Evolutionary conservation across 2,797 vertebrate genomes (phyloP).

Genomic region (Coluber constrictor): DNA sequence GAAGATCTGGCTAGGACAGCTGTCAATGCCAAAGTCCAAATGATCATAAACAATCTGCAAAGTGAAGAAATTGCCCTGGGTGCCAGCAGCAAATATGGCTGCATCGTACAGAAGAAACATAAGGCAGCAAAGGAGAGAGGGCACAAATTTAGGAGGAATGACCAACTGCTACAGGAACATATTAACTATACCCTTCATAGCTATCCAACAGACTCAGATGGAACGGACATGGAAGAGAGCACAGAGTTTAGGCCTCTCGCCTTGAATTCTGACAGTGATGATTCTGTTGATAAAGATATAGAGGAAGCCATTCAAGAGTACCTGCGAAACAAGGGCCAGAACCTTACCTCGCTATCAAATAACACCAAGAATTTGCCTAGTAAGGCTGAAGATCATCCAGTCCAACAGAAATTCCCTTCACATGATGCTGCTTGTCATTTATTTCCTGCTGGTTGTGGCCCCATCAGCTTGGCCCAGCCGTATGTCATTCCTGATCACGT

Average conservation of each 20-base stretch:
- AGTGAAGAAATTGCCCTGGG: slow-evolving; percentile 82
- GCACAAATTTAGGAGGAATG: slow-evolving; percentile 22
- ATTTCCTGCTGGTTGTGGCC: slow-evolving; percentile 38
- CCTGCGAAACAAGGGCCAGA: slow-evolving; percentile 71
- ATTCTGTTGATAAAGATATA: slow-evolving; percentile 91
- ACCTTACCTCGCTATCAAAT: neutral
- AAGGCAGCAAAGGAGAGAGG: slow-evolving; percentile 63
- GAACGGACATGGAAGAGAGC: slow-evolving; percentile 28
- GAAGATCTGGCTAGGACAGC: slow-evolving; percentile 73
- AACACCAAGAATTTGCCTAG: slow-evolving; percentile 24
- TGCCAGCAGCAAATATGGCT: slow-evolving; percentile 77
- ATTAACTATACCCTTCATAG: slow-evolving; percentile 17
- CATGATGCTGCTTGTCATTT: neutral
- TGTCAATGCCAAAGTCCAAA: slow-evolving; percentile 86
- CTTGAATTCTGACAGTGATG: slow-evolving; percentile 87
- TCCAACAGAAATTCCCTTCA: slow-evolving; percentile 39
- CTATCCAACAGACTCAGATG: slow-evolving; percentile 29
- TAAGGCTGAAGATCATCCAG: neutral
- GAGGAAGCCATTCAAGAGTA: slow-evolving; percentile 97
- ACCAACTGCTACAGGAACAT: neutral
- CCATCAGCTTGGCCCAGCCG: slow-evolving; percentile 35
- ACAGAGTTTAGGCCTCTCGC: slow-evolving; percentile 56
- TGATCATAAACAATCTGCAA: slow-evolving; percentile 89
- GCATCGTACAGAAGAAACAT: slow-evolving; percentile 70
- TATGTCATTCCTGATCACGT: slow-evolving; percentile 41